A percentile compares a stretch with the other conserved stretches of the same genome.
Conservation (phyloP, 2,113 vertebrate genomes). For the Nycticryphes semicollaris region DNA sequence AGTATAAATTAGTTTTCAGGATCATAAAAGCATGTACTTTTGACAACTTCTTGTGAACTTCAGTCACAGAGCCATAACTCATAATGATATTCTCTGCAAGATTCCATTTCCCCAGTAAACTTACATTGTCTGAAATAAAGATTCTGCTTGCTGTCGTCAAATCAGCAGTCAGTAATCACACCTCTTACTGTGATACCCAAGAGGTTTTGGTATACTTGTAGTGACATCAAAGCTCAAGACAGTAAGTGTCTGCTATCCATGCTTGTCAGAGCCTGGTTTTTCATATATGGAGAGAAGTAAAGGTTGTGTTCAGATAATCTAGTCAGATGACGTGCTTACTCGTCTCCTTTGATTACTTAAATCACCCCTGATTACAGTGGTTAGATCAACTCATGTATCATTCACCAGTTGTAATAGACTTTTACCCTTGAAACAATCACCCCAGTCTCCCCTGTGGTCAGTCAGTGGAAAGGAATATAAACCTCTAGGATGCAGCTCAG, state of each 20-base stretch:
- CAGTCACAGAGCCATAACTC: neutral
- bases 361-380: neutral
- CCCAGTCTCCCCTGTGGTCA: no score
- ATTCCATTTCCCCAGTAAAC: neutral
- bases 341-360: neutral
- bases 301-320: neutral
- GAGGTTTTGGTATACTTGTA: neutral
- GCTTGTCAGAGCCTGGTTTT: neutral
- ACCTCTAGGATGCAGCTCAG: neutral
- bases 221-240: neutral
- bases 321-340: neutral
- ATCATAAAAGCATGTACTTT: rapidly evolving
- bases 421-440: neutral
- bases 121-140: neutral
- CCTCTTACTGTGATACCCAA: neutral
- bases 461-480: neutral
- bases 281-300: neutral
- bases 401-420: rapidly evolving
- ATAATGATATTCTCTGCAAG: neutral
- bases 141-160: neutral
- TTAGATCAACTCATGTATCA: neutral
- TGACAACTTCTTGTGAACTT: neutral
- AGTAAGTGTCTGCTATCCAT: neutral
- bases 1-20: neutral
- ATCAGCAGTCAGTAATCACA: neutral